Evolutionary conservation across 2,113 vertebrate genomes (phyloP), one percentile per base, ranked within the genome.

Genomic region (Dasyornis broadbenti): DNA sequence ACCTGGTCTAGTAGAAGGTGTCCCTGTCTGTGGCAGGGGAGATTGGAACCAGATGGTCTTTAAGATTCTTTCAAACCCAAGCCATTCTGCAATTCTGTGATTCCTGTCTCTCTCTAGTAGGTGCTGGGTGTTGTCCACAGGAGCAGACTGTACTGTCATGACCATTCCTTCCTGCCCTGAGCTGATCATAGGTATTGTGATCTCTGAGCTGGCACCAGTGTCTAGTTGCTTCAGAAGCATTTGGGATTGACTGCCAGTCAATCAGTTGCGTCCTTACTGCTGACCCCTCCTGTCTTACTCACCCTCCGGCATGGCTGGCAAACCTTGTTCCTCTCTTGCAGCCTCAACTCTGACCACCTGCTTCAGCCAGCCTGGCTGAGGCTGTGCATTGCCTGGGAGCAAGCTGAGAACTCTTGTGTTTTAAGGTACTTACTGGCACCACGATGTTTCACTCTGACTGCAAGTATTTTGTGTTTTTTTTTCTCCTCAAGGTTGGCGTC

Each of bases 401-500:
- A 12, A 70, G 52, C 66, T 13, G 53, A 39, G 61, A 71, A 3
- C 39, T 53, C 26, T 47, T 31, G 1, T 19, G 54, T 37, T 50
- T 15, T 3, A 3, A 27, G 22, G 40, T 40, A 10, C 21, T 70
- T 19, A 1, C 1, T 27, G 44, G 28, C 28, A 23, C 10, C 50
- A 15, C 89, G 44, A 6, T 65, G 57, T 17, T 49, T 53, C 45
- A 42, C 52, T 57, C 56, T n/a, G 35, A 77, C 44, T 94, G 23
- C 57, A 52, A 78, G 7, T 17, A 1, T 80, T 84, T 1, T 45
- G 54, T 30, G 73, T 15, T 9, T 30, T 65, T 85, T 82, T 73
- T 86, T 80, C 95, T 96, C 86, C 22, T 70, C 13, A 96, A 99
- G 99, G 95, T 79, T 99, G 99, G 99, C 98, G 98, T 47, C 95